These are phyloP conservation scores for Hetaerina titia DNA, from an alignment of 2,888 invertebrate species.

Conservation along the genomic window DNA sequence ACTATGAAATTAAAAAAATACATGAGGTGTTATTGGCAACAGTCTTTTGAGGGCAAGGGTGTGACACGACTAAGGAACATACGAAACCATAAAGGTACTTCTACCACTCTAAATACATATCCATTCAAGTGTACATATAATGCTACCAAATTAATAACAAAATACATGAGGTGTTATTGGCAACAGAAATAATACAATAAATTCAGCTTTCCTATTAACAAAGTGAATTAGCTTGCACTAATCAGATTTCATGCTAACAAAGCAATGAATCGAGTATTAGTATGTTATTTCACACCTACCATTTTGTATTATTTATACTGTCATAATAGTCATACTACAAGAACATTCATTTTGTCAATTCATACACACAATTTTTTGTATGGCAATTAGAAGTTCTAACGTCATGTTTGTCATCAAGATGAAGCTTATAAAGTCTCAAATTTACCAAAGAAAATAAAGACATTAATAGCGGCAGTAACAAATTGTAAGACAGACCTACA, in stretches of 20 bases:
- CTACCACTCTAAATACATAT: conserved; percentile 3
- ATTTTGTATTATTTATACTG: conserved; percentile 62
- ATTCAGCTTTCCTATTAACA: conserved; percentile 43
- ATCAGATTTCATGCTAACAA: conserved; percentile 61
- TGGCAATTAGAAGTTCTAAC: conserved; percentile 37
- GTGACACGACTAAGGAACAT: not conserved
- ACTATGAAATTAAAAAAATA: conserved; percentile 38
- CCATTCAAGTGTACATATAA: not conserved
- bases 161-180: conserved; percentile 40
- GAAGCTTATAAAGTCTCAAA: conserved; percentile 58
- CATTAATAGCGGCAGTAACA: conserved; percentile 49
- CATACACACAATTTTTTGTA: conserved; percentile 46
- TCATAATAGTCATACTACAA: conserved; percentile 57
- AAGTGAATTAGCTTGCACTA: conserved; percentile 55
- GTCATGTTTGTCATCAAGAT: conserved; percentile 46
- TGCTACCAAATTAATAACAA: not conserved
- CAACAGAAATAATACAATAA: conserved; percentile 59
- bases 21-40: conserved; percentile 46
- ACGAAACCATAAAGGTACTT: not conserved
- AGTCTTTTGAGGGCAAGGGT: conserved; percentile 34
- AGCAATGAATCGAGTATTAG: conserved; percentile 54
- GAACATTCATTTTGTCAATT: conserved; percentile 56
- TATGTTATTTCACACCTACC: conserved; percentile 57
- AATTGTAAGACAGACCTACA: conserved; percentile 29
- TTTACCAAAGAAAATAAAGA: conserved; percentile 46